Base-by-base conservation (phyloP, 2,113 vertebrate species). In the Scopus umbretta region DNA sequence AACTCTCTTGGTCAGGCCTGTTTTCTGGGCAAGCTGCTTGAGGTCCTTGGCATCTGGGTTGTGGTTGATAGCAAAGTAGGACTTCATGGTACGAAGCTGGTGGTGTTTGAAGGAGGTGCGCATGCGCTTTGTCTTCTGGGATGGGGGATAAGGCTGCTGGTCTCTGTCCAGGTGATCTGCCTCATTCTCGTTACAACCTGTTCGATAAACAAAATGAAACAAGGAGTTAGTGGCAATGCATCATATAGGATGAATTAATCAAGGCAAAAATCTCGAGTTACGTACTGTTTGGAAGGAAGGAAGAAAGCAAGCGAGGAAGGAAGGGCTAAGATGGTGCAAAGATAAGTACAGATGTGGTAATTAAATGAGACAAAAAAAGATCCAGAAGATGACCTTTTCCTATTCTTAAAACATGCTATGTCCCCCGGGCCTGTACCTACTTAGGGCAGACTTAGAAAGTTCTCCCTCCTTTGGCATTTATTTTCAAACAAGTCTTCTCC, bases 1-100 rank as follows among this genome's bases (percentile, higher is more conserved):
- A 98, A 99, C 99, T 99, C 99, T 98, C 98, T 99, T 99, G 98
- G 99, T 99, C 95, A 99, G 98, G 97, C 99, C 99, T n/a, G 99
- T 99, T 98, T 99, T 99, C 98, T 99, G 99, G 95, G 99, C 99
- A 95, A 99, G 99, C 97, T 99, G 99, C 97, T 99, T 99, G 98
- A 99, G 98, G 98, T 99, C 99, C 99, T 99, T 99, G 98, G 99
- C 99, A 90, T 99, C 99, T 9, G 99, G 99, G 96, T 99, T 99
- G 98, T 99, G 99, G 97, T 99, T 99, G 98, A 99, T 99, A 98
- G 99, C 99, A 95, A 99, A 99, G 98, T 99, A 99, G 97, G 99
- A 99, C 98, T 99, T 99, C 99, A 99, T 99, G 98, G 99, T 99
- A 96, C 99, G 99, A 88, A 99, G 99, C 98, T 99, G 99, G 98